A percentile compares a stretch with the other conserved stretches of the same genome.
These are phyloP conservation scores for Vanessa cardui DNA, from an alignment of 2,888 invertebrate species.

Conservation along the genomic window DNA sequence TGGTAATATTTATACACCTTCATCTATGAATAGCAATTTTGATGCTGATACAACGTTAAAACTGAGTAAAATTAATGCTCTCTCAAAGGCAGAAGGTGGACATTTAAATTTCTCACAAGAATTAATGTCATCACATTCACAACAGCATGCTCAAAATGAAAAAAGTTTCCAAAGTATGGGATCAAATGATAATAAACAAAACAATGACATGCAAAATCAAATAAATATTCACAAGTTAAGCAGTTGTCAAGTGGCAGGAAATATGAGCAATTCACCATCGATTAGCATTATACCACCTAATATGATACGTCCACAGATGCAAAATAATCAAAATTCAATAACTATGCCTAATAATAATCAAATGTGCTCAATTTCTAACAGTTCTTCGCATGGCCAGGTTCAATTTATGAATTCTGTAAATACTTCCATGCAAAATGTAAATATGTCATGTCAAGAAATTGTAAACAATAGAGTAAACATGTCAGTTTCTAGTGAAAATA, in stretches of 20 bases:
- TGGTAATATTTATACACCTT: constrained; percentile 74
- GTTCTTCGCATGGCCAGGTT: constrained; percentile 64
- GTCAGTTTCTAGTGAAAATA: constrained; percentile 58
- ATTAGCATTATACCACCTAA: constrained; percentile 76
- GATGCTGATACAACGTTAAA: constrained; percentile 76
- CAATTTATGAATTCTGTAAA: constrained; percentile 73
- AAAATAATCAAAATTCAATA: constrained; percentile 68
- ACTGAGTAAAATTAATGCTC: constrained; percentile 75
- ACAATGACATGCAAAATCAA: constrained; percentile 63
- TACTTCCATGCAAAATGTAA: constrained; percentile 69
- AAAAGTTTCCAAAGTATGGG: constrained; percentile 76
- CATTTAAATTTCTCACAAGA: constrained; percentile 77
- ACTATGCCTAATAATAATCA: constrained; percentile 67
- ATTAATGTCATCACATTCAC: constrained; percentile 77
- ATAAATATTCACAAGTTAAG: constrained; percentile 73
- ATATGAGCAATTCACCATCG: constrained; percentile 63
- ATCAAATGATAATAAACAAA: constrained; percentile 67
- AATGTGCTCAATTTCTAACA: constrained; percentile 70
- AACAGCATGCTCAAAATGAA: constrained; percentile 72
- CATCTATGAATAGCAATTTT: constrained; percentile 69
- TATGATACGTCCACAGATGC: constrained; percentile 66
- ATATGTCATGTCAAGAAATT: constrained; percentile 72
- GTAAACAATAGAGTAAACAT: constrained; percentile 66
- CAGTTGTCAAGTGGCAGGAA: constrained; percentile 73
- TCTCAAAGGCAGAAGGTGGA: constrained; percentile 76